Evolutionary conservation across 1,140 invertebrate genomes (phyloP).

Genomic region (Cyrtorhinus lividipennis): DNA sequence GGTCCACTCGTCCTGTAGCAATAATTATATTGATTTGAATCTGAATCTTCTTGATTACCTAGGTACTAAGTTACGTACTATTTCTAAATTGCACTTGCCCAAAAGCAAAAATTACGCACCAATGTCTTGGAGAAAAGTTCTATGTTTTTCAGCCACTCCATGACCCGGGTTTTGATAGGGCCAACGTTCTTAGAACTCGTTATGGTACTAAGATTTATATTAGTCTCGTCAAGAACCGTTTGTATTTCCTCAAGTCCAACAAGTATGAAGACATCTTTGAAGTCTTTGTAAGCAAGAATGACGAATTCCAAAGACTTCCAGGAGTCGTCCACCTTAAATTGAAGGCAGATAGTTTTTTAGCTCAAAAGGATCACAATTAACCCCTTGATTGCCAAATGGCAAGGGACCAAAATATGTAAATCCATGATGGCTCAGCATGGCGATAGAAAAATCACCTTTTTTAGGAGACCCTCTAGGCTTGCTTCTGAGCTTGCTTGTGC

Average conservation of each 20-base stretch:
- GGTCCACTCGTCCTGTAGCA: constrained; percentile 59
- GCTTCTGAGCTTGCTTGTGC: constrained; percentile 72
- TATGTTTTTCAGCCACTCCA: constrained; percentile 60
- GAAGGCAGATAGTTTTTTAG: no score
- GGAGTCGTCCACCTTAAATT: constrained; percentile 54
- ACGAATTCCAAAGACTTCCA: constrained; percentile 68
- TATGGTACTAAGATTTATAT: constrained; percentile 72
- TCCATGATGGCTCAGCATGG: background rate
- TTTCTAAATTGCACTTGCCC: background rate
- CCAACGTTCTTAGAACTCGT: constrained; percentile 66
- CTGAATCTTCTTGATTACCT: background rate
- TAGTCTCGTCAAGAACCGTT: constrained; percentile 63
- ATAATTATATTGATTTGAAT: background rate
- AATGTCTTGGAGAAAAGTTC: constrained; percentile 60
- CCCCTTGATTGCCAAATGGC: no score
- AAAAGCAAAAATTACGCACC: constrained; percentile 32
- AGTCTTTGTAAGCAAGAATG: constrained; percentile 58
- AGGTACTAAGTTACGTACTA: background rate
- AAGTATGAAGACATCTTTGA: constrained; percentile 65
- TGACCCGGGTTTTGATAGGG: constrained; percentile 61
- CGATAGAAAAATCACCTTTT: constrained; percentile 39
- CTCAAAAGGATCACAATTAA: no score
- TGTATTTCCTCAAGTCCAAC: constrained; percentile 73
- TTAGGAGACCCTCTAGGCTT: constrained; percentile 57
- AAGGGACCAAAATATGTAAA: constrained; percentile 31